Evolutionary conservation across 2,888 invertebrate genomes (phyloP).

Genomic region (Acanthosepion pharaonis): DNA sequence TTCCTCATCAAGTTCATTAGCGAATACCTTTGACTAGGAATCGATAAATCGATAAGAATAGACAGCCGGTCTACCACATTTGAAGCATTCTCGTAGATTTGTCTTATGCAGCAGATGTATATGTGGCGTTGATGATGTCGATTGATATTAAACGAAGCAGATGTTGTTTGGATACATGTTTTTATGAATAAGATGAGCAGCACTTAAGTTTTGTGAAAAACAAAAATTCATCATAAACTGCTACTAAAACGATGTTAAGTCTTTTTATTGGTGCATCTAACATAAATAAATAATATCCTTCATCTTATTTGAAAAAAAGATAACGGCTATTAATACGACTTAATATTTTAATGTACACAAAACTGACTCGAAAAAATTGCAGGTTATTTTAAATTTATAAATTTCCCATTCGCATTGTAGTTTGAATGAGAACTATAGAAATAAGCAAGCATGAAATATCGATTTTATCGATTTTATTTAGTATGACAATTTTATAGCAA

Average conservation of each 20-base stretch:
- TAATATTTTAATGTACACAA: too few relatives aligned
- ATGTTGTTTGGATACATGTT: background rate
- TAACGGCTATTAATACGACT: too few relatives aligned
- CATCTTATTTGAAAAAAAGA: too few relatives aligned
- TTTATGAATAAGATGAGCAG: background rate
- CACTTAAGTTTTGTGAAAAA: background rate
- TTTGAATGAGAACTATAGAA: too few relatives aligned
- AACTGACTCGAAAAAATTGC: too few relatives aligned
- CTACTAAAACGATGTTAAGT: background rate
- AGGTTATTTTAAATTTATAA: too few relatives aligned
- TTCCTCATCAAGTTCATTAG: background rate
- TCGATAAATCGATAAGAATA: constrained; percentile 1
- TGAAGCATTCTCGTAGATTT: background rate
- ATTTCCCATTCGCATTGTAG: too few relatives aligned
- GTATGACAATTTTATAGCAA: too few relatives aligned
- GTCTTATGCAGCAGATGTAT: background rate
- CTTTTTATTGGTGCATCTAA: background rate
- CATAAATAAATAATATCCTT: too few relatives aligned
- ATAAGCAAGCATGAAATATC: too few relatives aligned
- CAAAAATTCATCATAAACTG: background rate
- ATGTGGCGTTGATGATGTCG: background rate
- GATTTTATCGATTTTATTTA: too few relatives aligned
- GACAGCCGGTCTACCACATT: background rate
- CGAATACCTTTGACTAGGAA: background rate
- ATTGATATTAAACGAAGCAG: background rate